Conservation (phyloP, 2,797 vertebrate species). For the Loris lydekkerianus region DNA sequence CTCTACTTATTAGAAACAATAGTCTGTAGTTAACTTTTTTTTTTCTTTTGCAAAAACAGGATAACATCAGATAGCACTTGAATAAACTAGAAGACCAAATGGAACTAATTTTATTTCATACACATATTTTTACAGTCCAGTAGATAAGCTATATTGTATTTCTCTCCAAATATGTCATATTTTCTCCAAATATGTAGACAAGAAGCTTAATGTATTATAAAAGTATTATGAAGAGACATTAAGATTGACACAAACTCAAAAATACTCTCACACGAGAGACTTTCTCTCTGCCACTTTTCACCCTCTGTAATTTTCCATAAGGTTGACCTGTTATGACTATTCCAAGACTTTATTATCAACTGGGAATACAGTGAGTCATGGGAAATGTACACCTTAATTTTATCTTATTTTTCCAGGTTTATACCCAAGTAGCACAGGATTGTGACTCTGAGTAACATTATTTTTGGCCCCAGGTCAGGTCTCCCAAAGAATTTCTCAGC, state of each 20-base stretch:
- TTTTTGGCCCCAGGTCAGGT: conserved; percentile 40
- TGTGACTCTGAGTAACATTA: conserved; percentile 53
- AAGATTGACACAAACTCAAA: conserved; percentile 84
- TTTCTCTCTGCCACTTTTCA: conserved; percentile 59
- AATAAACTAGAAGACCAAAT: conserved; percentile 97
- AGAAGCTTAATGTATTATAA: conserved; percentile 88
- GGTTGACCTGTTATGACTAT: conserved; percentile 78
- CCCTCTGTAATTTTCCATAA: conserved; percentile 68
- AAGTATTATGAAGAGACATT: conserved; percentile 87
- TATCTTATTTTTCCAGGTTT: not conserved
- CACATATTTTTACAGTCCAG: conserved; percentile 96
- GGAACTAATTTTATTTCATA: conserved; percentile 95
- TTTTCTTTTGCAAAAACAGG: conserved; percentile 92
- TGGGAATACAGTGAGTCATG: conserved; percentile 75
- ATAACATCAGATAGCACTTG: conserved; percentile 96
- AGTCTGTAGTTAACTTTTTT: conserved; percentile 91
- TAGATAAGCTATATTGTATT: conserved; percentile 91
- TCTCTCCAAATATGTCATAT: conserved; percentile 92
- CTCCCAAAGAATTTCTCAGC: not conserved
- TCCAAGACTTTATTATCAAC: conserved; percentile 83
- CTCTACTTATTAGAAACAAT: conserved; percentile 98
- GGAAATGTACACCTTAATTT: conserved; percentile 75
- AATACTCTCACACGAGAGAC: conserved; percentile 59
- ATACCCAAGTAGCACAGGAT: not conserved
- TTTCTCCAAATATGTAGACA: conserved; percentile 93